These are phyloP conservation scores for Danio rerio DNA, from an alignment of 2,113 vertebrate species.

Conservation along the genomic window GRCz12tu NC_133188.1:34692001-34692500, in stretches of 20 bases:
- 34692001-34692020: no score
- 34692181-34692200: no score
- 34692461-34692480: slow-evolving; percentile 64
- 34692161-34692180: no score
- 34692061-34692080: no score
- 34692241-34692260: neutral
- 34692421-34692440: slow-evolving; percentile 57
- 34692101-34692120: no score
- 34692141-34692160: no score
- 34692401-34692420: slow-evolving; percentile 26
- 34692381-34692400: slow-evolving; percentile 24
- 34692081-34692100: no score
- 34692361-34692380: slow-evolving; percentile 24
- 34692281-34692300: neutral
- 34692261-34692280: neutral
- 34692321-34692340: neutral
- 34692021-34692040: no score
- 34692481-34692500: slow-evolving; percentile 60
- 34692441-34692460: slow-evolving; percentile 69
- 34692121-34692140: no score
- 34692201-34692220: neutral
- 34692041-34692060: no score
- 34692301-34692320: neutral
- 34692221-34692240: slow-evolving; percentile 28
- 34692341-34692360: neutral